Evolutionary conservation across 1,140 invertebrate species (phyloP), one percentile per base, ranked within the genome.

Genomic region (Ceratosolen solmsi): DNA sequence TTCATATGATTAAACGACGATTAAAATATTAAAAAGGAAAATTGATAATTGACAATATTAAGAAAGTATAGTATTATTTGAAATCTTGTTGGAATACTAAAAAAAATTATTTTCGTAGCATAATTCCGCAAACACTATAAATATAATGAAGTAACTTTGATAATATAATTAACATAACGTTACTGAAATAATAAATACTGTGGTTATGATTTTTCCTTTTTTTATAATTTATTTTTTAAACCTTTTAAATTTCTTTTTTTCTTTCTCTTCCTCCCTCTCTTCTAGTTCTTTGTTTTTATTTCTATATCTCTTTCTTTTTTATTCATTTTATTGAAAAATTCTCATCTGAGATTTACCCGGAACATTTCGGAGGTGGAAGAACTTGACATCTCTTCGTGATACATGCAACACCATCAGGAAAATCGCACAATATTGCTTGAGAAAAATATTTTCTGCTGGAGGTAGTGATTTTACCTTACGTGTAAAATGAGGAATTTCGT

Each of bases 381-480:
- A 46, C 38, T n/a, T 41, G 46, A 77, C 51, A 70, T 60, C 65
- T 77, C 30, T 51, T 71, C n/a, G n/a, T n/a, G 9, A 70, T 76
- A 72, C 41, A 63, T 78, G 81, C 75, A 73, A 73, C 81, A 58
- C 81, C 81, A 73, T 58, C 75, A 78, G 70, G 54, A 73, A 58
- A 17, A 27, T 71, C 54, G n/a, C 4, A 60, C 22, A n/a, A 30
- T 71, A 65, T 46, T 68, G 25, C 17, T n/a, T 11, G 51, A 70
- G 36, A 76, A 58, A 30, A 3, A 72, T 77, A 58, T 36, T 70
- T 63, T 68, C 49, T 30, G 33, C 27, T 60, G 22, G 54, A 82
- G 80, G 80, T 82, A 77, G 80, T 72, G 60, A 77, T 60, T 76
- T 76, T 82, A 72, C 41, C 68, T 78, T 77, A 36, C 25, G 51